These are phyloP conservation scores for Pluvialis apricaria DNA, from an alignment of 2,113 vertebrate genomes.

Conservation along the genomic window DNA sequence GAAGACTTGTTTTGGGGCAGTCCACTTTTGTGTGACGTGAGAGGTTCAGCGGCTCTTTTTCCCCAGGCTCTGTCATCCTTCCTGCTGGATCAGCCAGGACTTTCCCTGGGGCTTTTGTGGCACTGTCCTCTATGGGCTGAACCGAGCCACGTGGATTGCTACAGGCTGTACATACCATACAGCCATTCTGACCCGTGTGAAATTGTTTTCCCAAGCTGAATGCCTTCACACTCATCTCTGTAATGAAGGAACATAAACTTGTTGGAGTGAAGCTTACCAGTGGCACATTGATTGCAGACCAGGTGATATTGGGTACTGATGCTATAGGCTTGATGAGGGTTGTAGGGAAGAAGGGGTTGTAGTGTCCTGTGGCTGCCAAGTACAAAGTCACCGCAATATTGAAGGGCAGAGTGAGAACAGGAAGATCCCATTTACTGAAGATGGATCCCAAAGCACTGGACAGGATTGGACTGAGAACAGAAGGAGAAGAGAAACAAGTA, in stretches of 20 bases:
- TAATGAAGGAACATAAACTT: neutral
- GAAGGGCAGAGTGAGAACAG: slow-evolving; percentile 92
- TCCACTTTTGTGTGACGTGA: neutral
- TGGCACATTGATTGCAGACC: slow-evolving; percentile 79
- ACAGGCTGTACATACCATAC: neutral
- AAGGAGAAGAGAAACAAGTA: neutral
- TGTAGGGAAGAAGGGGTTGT: slow-evolving; percentile 85
- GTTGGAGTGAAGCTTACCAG: slow-evolving; percentile 73
- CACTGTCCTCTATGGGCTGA: neutral
- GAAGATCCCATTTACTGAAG: slow-evolving; percentile 92
- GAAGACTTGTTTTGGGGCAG: neutral
- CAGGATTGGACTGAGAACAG: slow-evolving; percentile 81
- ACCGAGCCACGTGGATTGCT: fast-evolving
- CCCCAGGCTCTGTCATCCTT: neutral
- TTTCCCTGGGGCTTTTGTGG: neutral
- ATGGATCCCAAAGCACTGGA: slow-evolving; percentile 87
- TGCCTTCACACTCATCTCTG: fast-evolving
- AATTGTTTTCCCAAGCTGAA: neutral
- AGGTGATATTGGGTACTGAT: slow-evolving; percentile 84
- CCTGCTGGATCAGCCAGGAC: neutral
- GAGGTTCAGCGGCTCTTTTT: neutral
- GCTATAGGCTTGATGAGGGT: slow-evolving; percentile 79
- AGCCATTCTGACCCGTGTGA: fast-evolving
- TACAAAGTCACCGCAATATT: slow-evolving; percentile 88
- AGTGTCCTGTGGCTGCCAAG: slow-evolving; percentile 89